Evolutionary conservation across 2,888 invertebrate genomes (phyloP), one percentile per base, ranked within the genome.

Genomic region (Ectemnius continuus): DNA sequence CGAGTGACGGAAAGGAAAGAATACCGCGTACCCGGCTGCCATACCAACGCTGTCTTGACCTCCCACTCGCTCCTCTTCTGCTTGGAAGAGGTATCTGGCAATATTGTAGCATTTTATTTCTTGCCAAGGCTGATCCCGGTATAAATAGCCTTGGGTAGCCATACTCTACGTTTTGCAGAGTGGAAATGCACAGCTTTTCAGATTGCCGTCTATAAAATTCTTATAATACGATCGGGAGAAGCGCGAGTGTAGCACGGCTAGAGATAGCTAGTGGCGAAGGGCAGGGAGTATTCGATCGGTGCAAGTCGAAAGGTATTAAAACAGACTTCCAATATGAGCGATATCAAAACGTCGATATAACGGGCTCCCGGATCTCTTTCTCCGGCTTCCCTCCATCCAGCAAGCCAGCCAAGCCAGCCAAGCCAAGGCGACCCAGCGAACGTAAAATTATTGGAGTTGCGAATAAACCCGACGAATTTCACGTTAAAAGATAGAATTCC

Each of bases 401-500:
- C 6, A 5, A 28, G 28, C 28, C 28, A 28, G 28, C 3, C n/a
- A n/a, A 23, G 23, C 23, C 23, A 23, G 23, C 23, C 23, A 11
- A 36, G 36, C 36, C n/a, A 14, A 13, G 64, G 62, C 65, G 60
- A 74, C 65, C 59, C 75, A 65, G 58, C 67, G 64, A 77, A 36
- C 36, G 36, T 36, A 11, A 71, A 79, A 81, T 83, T 60, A 81
- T 81, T 66, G 73, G 73, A 72, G 70, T 73, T 72, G 67, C 76
- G 79, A 73, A 78, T 79, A 82, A 84, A 81, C 71, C 77, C 71
- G 80, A 75, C 80, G 77, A 85, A 85, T 86, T 87, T 85, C 75
- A 73, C 77, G 80, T 81, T 82, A 81, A 85, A 83, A 84, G 84
- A 85, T 79, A 76, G 80, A 85, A 86, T 85, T 83, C 76, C 79